phyloP scores from a whole-genome alignment of 2,888 invertebrate genomes.

The Toxonevra muliebris region DNA sequence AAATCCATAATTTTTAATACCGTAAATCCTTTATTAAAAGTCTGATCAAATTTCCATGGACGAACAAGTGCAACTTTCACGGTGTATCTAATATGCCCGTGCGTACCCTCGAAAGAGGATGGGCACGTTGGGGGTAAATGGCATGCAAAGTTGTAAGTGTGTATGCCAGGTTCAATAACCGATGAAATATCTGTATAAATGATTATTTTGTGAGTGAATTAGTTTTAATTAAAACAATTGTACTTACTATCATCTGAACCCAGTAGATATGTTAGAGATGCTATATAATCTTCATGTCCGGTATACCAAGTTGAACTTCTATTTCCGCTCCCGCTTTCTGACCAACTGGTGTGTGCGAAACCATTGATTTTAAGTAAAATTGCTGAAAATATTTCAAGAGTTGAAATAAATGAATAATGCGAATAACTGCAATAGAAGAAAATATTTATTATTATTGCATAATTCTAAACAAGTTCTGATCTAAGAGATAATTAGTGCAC shows the following conservation, averaged over 20 bases:
- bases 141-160: conserved; percentile 66
- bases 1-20: conserved; percentile 81
- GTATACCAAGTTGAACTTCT: conserved; percentile 26
- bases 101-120: conserved; percentile 66
- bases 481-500: no score
- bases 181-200: conserved; percentile 41
- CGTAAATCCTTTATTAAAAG: conserved; percentile 75
- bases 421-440: no score
- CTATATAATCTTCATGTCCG: conserved; percentile 63
- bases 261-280: conserved; percentile 63
- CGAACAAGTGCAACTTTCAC: conserved; percentile 75
- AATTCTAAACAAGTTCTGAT: no score
- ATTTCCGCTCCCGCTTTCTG: not conserved
- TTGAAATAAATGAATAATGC: no score
- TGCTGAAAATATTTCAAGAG: conserved; percentile 21
- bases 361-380: conserved; percentile 39
- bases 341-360: conserved; percentile 35
- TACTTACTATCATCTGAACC: conserved; percentile 65
- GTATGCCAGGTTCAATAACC: conserved; percentile 65
- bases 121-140: conserved; percentile 66
- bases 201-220: no score
- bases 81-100: conserved; percentile 69
- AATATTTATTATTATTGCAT: no score
- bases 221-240: no score
- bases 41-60: conserved; percentile 83